phyloP scores from a whole-genome alignment of 2,888 invertebrate species.

The Meta bourneti region DNA sequence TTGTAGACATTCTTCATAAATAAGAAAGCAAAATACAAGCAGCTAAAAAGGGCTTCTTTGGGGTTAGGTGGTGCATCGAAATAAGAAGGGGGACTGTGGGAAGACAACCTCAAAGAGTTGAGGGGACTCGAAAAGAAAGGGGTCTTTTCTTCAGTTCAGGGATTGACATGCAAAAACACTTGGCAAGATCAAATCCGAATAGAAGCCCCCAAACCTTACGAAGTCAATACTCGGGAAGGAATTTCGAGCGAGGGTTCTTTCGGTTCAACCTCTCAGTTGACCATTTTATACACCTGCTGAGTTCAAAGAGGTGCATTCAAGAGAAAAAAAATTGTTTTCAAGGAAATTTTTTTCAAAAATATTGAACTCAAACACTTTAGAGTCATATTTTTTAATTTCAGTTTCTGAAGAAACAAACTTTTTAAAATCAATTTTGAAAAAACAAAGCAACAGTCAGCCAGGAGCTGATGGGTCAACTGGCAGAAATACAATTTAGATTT shows the following conservation, averaged over 20 bases:
- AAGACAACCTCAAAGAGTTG: conserved; percentile 28
- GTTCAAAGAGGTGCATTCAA: background rate
- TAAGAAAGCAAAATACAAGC: conserved; percentile 41
- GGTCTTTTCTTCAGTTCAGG: conserved; percentile 7
- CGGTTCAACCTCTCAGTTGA: background rate
- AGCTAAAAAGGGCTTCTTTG: conserved; percentile 12
- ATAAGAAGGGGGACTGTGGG: conserved; percentile 42
- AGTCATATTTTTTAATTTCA: too few relatives aligned
- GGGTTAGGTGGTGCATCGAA: conserved; percentile 13
- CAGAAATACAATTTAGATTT: too few relatives aligned
- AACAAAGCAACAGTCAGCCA: too few relatives aligned
- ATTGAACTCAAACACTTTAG: too few relatives aligned
- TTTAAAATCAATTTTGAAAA: too few relatives aligned
- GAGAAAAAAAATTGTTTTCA: too few relatives aligned
- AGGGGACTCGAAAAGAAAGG: background rate
- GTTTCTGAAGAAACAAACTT: too few relatives aligned
- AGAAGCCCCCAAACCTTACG: background rate
- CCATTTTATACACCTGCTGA: conserved; percentile 3
- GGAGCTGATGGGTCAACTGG: too few relatives aligned
- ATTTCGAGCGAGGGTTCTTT: background rate
- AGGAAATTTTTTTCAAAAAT: too few relatives aligned
- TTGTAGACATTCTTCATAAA: conserved; percentile 61
- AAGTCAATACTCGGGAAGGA: background rate
- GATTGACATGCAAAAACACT: background rate
- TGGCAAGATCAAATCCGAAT: background rate